These are phyloP conservation scores for Cheilosia variabilis DNA, from an alignment of 2,888 invertebrate species.

Conservation along the genomic window DNA sequence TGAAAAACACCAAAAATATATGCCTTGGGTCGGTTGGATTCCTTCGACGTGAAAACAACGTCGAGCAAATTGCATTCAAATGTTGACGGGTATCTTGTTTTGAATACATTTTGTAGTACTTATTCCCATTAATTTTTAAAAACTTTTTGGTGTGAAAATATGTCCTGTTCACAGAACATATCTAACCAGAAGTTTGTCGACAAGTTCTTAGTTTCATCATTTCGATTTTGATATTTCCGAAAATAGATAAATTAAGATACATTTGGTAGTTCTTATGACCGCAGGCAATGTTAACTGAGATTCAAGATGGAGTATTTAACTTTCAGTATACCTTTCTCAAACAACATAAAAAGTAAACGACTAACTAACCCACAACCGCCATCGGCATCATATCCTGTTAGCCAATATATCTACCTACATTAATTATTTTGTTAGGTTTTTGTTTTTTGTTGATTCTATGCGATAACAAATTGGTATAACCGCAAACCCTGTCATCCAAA, in stretches of 20 bases:
- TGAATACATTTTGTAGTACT: slow-evolving; percentile 12
- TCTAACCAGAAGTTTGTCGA: too few relatives aligned
- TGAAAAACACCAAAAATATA: neutral
- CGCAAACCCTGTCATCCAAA: slow-evolving; percentile 23
- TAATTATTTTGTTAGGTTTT: neutral
- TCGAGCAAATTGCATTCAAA: slow-evolving; percentile 26
- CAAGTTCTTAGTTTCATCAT: too few relatives aligned
- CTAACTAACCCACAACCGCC: neutral
- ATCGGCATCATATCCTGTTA: neutral
- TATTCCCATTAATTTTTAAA: neutral
- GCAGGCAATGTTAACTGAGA: too few relatives aligned
- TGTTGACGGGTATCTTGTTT: slow-evolving; percentile 25
- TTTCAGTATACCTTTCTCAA: too few relatives aligned
- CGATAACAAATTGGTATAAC: slow-evolving; percentile 17
- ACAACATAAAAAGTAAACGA: neutral
- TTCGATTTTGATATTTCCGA: too few relatives aligned
- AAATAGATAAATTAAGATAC: too few relatives aligned
- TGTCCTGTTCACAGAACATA: too few relatives aligned
- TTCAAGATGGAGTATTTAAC: too few relatives aligned
- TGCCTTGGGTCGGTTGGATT: slow-evolving; percentile 30
- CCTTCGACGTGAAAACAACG: slow-evolving; percentile 34
- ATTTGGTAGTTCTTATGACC: too few relatives aligned
- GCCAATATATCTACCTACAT: neutral
- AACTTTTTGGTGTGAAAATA: too few relatives aligned
- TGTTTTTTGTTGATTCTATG: neutral